phyloP scores from a whole-genome alignment of 1,140 invertebrate species.

The Coptotermes formosanus region DNA sequence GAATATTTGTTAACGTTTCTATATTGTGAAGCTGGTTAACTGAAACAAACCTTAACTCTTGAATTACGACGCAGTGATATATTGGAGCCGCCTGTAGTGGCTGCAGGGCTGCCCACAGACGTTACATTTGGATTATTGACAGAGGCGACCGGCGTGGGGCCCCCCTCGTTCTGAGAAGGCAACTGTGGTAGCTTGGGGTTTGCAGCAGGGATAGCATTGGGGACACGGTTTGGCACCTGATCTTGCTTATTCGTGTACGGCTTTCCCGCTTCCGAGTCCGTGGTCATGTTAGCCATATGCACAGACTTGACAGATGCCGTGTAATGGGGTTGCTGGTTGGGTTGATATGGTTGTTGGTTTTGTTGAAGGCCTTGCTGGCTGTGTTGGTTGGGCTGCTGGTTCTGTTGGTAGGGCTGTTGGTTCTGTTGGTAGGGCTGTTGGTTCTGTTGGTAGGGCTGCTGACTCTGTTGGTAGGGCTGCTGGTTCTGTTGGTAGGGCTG shows the following conservation, averaged over 20 bases:
- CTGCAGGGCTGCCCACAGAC: not conserved
- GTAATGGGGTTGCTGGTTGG: slow-evolving; percentile 37
- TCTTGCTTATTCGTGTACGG: slow-evolving; percentile 33
- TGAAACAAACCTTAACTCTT: slow-evolving; percentile 43
- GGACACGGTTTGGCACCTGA: slow-evolving; percentile 5
- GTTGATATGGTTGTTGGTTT: slow-evolving; percentile 34
- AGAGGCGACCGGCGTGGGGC: slow-evolving; percentile 37
- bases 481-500: not conserved
- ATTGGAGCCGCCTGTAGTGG: slow-evolving; percentile 36
- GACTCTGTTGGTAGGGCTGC: slow-evolving; percentile 20
- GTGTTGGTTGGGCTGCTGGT: slow-evolving; percentile 31
- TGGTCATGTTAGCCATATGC: slow-evolving; percentile 33
- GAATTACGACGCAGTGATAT: slow-evolving; percentile 49
- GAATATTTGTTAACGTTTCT: no score
- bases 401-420: slow-evolving; percentile 31
- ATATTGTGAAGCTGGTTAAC: no score
- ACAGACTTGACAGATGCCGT: slow-evolving; percentile 34
- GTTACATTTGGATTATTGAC: not conserved
- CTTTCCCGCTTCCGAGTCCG: slow-evolving; percentile 18
- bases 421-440: slow-evolving; percentile 26
- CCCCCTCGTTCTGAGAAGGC: slow-evolving; percentile 17
- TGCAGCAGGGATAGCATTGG: slow-evolving; percentile 14
- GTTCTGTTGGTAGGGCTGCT: slow-evolving; percentile 21
- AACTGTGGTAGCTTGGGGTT: slow-evolving; percentile 30
- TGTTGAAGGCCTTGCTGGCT: slow-evolving; percentile 31